Evolutionary conservation across 2,113 vertebrate species (phyloP), one percentile per base, ranked within the genome.

Genomic region (Aspidoscelis tigris): DNA sequence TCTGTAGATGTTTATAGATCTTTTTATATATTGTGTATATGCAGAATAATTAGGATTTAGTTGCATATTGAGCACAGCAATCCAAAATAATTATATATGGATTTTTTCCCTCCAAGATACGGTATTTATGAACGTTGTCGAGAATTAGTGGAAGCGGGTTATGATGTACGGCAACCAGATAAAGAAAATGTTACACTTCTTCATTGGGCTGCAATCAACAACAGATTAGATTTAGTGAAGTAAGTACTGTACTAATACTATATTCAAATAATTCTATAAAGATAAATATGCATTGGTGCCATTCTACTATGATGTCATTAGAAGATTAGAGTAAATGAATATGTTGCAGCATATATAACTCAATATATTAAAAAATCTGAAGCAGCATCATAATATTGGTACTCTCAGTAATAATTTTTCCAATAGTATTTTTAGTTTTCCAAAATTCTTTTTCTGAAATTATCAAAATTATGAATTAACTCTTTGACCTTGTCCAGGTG

Each of bases 131-230:
- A 99, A 93, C 97, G 99, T 77, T 99, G 98, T 94, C 94, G 98
- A 91, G 99, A 99, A 92, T 86, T 99, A 94, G 99, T 99, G 92
- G 99, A 99, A 95, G 99, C 99, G n/a, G 98, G 98, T 53, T 99
- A 98, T 43, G 98, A 99, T 58, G 98, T 99, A 44, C 96, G 97
- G 83, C 99, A 99, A 82, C 99, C 99, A 73, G 99, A 99, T 95
- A 99, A 99, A 95, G 98, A 99, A 95, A 99, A 99, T 0, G 98
- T 99, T 55, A 99, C 99, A 0, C 98, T 99, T 79, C 97, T 99
- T n/a, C 98, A 99, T 84, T 99, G 99, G 99, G 99, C 98, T 81
- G 98, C 99, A 90, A 99, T 99, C 94, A 99, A 99, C 95, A 99
- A 99, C 95, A 97, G 99, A 90, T 97, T 99, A 96, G 98, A 99